Conservation (phyloP, 2,797 vertebrate genomes). For the Eulemur coronatus region DNA sequence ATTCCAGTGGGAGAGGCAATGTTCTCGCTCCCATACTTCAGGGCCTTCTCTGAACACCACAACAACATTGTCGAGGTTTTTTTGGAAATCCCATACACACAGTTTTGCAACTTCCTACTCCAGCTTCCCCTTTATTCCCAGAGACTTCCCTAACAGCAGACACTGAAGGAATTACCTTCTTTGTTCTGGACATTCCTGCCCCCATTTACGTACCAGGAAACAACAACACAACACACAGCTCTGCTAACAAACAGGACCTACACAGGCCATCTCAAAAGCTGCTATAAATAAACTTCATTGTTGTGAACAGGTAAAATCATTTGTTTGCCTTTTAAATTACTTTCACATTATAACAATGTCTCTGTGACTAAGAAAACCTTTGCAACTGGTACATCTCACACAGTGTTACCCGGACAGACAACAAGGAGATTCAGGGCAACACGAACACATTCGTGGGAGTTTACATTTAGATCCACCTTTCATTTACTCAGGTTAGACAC, state of each 20-base stretch:
- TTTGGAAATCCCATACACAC: not conserved
- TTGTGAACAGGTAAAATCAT: not conserved
- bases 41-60: not conserved
- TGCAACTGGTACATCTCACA: not conserved
- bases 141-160: not conserved
- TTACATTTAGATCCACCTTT: not conserved
- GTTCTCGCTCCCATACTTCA: not conserved
- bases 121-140: not conserved
- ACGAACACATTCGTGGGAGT: not conserved
- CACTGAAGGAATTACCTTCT: not conserved
- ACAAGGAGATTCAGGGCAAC: not conserved
- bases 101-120: not conserved
- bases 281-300: not conserved
- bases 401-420: rapidly evolving
- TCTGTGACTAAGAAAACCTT: not conserved
- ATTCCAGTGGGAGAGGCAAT: not conserved
- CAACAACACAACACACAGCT: not conserved
- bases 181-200: not conserved
- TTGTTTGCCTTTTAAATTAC: not conserved
- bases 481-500: not conserved
- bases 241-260: not conserved
- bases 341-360: not conserved
- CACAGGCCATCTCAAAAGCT: rapidly evolving
- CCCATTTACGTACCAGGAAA: too few relatives aligned
- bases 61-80: not conserved